A percentile compares a stretch with the other conserved stretches of the same genome.
These are phyloP conservation scores for Thecocarcelia acutangulata DNA, from an alignment of 2,888 invertebrate species.

Conservation along the genomic window DNA sequence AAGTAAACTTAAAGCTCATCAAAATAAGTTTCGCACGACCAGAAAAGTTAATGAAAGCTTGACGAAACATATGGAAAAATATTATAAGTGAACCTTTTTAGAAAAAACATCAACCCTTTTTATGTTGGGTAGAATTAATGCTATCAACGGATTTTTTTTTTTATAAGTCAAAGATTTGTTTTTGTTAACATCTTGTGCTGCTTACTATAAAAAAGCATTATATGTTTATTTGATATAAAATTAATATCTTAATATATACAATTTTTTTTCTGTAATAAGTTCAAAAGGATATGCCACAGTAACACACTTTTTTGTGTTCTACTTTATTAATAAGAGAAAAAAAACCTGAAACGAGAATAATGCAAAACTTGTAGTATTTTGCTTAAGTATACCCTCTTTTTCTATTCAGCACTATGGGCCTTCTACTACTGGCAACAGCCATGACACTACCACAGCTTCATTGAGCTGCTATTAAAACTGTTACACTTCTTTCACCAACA, in stretches of 20 bases:
- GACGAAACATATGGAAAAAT: conserved; percentile 54
- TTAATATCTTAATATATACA: too few relatives aligned
- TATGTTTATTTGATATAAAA: too few relatives aligned
- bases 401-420: too few relatives aligned
- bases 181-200: too few relatives aligned
- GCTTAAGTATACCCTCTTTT: too few relatives aligned
- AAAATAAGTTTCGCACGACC: neutral
- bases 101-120: conserved; percentile 36
- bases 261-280: too few relatives aligned
- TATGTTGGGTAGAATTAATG: neutral
- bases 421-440: neutral
- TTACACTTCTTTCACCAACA: conserved; percentile 33
- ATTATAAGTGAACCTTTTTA: neutral
- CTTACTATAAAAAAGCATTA: neutral
- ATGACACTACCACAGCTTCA: conserved; percentile 28
- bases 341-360: neutral
- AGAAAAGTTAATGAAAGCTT: conserved; percentile 49
- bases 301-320: conserved; percentile 45
- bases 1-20: conserved; percentile 1
- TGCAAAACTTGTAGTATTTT: conserved; percentile 34
- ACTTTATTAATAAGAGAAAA: conserved; percentile 2
- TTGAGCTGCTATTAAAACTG: conserved; percentile 27
- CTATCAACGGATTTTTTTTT: too few relatives aligned
- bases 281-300: conserved; percentile 64
- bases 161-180: too few relatives aligned